A percentile compares a stretch with the other conserved stretches of the same genome.
These are phyloP conservation scores for Phocoena phocoena DNA, from an alignment of 2,113 vertebrate genomes.

Conservation along the genomic window DNA sequence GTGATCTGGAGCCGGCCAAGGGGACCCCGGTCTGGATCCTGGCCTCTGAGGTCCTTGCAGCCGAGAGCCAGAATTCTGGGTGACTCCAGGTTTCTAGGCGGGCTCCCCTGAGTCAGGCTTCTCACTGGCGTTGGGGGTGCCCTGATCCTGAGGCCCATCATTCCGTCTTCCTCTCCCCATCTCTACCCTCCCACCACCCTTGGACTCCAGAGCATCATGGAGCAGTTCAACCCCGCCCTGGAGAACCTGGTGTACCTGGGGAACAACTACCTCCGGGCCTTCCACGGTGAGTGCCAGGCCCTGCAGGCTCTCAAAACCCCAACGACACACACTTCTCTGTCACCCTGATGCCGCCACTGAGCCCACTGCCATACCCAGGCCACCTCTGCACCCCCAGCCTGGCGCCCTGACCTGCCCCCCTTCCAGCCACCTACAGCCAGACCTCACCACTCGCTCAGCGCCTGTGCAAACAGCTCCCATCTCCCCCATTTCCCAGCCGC, in stretches of 20 bases:
- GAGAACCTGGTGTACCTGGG: conserved; percentile 94
- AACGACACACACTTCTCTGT: fast-evolving
- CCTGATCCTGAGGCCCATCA: not conserved
- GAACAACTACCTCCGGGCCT: conserved; percentile 92
- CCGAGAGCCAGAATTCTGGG: not conserved
- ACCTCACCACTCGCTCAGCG: fast-evolving
- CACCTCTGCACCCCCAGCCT: not conserved
- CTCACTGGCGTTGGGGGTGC: not conserved
- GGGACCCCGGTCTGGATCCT: too few species aligned
- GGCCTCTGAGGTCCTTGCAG: not conserved
- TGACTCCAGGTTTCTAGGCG: not conserved
- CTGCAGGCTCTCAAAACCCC: fast-evolving
- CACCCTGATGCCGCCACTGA: not conserved
- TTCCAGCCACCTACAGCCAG: not conserved
- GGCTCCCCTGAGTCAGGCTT: not conserved
- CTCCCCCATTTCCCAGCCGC: not conserved
- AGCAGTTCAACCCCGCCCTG: conserved; percentile 94
- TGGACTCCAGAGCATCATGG: conserved; percentile 89
- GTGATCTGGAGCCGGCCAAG: not conserved
- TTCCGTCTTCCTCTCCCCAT: not conserved
- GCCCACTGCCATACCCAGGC: not conserved
- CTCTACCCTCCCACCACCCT: not conserved
- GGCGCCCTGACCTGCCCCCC: fast-evolving
- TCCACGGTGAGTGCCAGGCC: conserved; percentile 85
- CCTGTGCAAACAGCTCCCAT: not conserved